Evolutionary conservation across 2,797 vertebrate species (phyloP).

Genomic region (Clamator glandarius): DNA sequence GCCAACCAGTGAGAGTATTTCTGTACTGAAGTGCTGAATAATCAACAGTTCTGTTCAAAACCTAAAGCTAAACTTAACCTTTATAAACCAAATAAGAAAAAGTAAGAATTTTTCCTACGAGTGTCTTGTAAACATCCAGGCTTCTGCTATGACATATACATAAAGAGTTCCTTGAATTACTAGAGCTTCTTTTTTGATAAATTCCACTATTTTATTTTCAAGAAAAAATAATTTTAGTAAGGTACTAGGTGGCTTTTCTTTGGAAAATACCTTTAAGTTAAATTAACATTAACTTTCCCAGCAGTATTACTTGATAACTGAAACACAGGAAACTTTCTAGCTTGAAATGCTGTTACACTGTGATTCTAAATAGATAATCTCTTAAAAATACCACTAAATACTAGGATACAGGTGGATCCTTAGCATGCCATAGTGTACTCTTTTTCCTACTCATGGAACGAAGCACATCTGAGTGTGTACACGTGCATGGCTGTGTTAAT

Average conservation of each 20-base stretch:
- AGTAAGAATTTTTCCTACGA: background rate
- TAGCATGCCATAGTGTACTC: background rate
- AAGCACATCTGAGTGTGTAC: background rate
- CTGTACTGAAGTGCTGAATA: background rate
- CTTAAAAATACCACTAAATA: background rate
- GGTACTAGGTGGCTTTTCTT: background rate
- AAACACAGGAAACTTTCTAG: background rate
- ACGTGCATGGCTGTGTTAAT: background rate
- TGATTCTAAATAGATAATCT: background rate
- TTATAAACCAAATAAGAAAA: background rate
- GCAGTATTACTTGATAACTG: background rate
- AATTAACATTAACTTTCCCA: background rate
- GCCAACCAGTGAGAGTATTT: background rate
- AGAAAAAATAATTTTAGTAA: background rate
- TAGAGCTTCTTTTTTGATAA: background rate
- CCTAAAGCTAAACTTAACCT: background rate
- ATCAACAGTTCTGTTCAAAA: background rate
- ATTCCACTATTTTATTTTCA: background rate
- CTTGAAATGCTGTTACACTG: background rate
- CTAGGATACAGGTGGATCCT: constrained; percentile 11
- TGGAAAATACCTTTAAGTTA: background rate
- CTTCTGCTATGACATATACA: background rate
- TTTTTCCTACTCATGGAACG: background rate
- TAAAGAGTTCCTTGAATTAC: constrained; percentile 3
- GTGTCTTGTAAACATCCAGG: background rate